Evolutionary conservation across 1,140 invertebrate species (phyloP).

Genomic region (Acromyrmex echinatior): DNA sequence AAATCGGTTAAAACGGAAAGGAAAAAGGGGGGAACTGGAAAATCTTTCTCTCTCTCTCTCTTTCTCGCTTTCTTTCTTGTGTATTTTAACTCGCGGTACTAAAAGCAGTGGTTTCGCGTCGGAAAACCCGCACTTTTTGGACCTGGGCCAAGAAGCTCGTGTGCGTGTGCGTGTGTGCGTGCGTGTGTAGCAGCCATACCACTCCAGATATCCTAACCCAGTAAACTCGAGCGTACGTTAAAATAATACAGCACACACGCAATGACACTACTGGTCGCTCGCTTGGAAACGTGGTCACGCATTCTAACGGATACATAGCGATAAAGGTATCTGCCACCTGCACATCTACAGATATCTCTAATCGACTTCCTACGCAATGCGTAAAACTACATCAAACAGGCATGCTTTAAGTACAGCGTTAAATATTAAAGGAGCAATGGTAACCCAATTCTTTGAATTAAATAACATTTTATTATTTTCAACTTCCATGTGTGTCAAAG

Average conservation of each 20-base stretch:
- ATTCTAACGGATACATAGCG: conserved; percentile 7
- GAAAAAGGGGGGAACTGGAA: not conserved
- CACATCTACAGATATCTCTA: conserved; percentile 12
- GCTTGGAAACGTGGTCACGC: not conserved
- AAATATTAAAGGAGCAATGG: too few species aligned
- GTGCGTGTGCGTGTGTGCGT: not conserved
- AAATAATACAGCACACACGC: conserved; percentile 62
- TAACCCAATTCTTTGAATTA: too few species aligned
- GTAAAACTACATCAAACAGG: not conserved
- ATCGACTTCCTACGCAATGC: not conserved
- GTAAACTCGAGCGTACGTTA: conserved; percentile 70
- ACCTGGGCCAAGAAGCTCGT: conserved; percentile 59
- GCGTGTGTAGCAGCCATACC: conserved; percentile 45
- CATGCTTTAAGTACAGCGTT: not conserved
- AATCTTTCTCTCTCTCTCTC: not conserved
- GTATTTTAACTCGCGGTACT: conserved; percentile 71
- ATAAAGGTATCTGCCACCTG: conserved; percentile 33
- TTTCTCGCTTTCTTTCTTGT: not conserved
- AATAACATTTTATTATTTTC: too few species aligned
- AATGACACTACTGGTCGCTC: not conserved
- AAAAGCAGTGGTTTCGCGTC: conserved; percentile 77
- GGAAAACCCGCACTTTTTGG: conserved; percentile 76
- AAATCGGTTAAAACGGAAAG: conserved; percentile 32
- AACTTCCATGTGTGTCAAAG: too few species aligned
- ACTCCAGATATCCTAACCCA: conserved; percentile 72